Conservation (phyloP, 2,797 vertebrate genomes). For the Petrocephalus sullivani region DNA sequence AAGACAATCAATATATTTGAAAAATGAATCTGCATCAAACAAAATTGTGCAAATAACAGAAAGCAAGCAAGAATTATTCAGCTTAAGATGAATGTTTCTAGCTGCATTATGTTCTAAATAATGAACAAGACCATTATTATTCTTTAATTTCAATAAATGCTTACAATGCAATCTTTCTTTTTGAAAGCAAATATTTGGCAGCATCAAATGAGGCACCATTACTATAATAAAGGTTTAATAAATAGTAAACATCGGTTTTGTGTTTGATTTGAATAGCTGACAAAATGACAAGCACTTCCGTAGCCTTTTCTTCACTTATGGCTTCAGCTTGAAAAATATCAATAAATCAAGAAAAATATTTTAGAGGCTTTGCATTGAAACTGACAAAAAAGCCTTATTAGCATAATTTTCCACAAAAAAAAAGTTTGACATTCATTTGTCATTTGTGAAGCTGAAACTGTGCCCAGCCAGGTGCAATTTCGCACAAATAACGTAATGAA, state of each 20-base stretch:
- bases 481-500: background rate
- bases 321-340: background rate
- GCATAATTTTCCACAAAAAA: background rate
- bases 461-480: background rate
- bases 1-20: conserved; percentile 13
- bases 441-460: background rate
- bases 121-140: background rate
- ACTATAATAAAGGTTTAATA: conserved; percentile 3
- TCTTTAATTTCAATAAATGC: conserved; percentile 1
- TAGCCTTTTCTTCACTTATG: background rate
- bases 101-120: background rate
- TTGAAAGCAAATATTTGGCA: background rate
- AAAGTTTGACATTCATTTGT: background rate
- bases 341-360: background rate
- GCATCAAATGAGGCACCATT: conserved; percentile 5
- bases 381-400: background rate
- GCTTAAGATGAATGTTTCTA: background rate
- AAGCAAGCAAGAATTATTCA: background rate
- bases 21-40: background rate
- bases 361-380: background rate
- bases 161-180: background rate
- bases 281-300: background rate
- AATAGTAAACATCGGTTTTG: background rate
- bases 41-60: background rate
- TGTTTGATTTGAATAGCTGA: conserved; percentile 10